These are phyloP conservation scores for Falco punctatus DNA, from an alignment of 2,113 vertebrate species.

Conservation along the genomic window DNA sequence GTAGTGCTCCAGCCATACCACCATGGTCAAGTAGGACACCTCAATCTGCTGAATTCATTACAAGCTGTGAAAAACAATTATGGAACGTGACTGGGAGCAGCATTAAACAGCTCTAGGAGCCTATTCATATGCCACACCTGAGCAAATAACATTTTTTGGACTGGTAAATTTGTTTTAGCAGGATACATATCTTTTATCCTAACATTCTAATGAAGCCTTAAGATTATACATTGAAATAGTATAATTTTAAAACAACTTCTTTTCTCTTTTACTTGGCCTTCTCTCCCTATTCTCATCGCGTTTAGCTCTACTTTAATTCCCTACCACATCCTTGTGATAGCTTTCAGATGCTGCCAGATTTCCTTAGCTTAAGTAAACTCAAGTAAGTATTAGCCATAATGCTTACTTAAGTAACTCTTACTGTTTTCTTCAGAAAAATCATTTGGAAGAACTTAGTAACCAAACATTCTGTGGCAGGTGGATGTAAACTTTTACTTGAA, in stretches of 20 bases:
- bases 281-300: background rate
- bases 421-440: background rate
- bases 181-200: background rate
- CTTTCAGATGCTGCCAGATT: background rate
- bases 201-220: background rate
- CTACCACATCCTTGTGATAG: background rate
- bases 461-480: background rate
- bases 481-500: background rate
- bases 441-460: background rate
- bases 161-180: background rate
- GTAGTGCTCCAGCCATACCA: rapidly evolving
- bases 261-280: background rate
- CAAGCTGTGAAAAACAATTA: background rate
- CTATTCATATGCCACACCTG: background rate
- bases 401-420: background rate
- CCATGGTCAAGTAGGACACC: rapidly evolving
- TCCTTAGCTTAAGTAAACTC: background rate
- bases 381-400: background rate
- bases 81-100: background rate
- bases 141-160: background rate
- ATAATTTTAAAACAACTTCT: background rate
- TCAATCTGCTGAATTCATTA: background rate
- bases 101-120: background rate
- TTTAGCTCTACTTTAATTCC: background rate
- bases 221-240: background rate